These are phyloP conservation scores for Megalopta genalis DNA, from an alignment of 1,140 invertebrate species.

Conservation along the genomic window DNA sequence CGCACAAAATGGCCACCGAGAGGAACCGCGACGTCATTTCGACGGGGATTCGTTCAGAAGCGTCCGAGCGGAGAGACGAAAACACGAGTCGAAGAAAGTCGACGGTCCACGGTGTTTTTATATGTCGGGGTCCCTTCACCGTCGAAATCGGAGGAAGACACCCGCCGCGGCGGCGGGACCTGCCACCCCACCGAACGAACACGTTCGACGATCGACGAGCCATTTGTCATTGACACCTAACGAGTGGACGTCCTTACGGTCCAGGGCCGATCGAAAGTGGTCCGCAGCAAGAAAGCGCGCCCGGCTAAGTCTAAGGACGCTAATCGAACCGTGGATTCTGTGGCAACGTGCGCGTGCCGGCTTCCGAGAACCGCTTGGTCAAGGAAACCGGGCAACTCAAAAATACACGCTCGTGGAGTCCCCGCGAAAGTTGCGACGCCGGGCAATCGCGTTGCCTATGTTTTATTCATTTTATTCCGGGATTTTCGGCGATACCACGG, in stretches of 20 bases:
- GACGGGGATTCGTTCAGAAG: no score
- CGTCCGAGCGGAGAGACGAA: neutral
- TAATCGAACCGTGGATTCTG: slow-evolving; percentile 2
- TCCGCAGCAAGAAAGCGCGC: neutral
- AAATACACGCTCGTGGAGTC: neutral
- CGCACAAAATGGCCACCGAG: neutral
- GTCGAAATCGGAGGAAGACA: slow-evolving; percentile 36
- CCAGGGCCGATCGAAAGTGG: slow-evolving; percentile 63
- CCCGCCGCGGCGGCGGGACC: neutral
- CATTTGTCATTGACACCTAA: slow-evolving; percentile 31
- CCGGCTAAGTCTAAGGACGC: neutral
- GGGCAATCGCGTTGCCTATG: neutral
- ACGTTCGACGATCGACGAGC: slow-evolving; percentile 8
- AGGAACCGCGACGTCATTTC: slow-evolving; percentile 17
- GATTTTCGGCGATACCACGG: neutral
- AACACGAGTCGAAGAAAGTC: slow-evolving; percentile 18
- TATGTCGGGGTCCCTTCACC: slow-evolving; percentile 54
- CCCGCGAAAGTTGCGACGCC: neutral
- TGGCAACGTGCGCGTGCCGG: no score
- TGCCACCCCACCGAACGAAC: neutral
- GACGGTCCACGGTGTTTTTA: slow-evolving; percentile 48
- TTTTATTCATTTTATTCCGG: slow-evolving; percentile 31
- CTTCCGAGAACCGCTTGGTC: slow-evolving; percentile 5
- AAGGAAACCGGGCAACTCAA: neutral
- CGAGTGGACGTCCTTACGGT: slow-evolving; percentile 64